Evolutionary conservation across 2,888 invertebrate genomes (phyloP).

Genomic region (Megalurothrips usitatus): DNA sequence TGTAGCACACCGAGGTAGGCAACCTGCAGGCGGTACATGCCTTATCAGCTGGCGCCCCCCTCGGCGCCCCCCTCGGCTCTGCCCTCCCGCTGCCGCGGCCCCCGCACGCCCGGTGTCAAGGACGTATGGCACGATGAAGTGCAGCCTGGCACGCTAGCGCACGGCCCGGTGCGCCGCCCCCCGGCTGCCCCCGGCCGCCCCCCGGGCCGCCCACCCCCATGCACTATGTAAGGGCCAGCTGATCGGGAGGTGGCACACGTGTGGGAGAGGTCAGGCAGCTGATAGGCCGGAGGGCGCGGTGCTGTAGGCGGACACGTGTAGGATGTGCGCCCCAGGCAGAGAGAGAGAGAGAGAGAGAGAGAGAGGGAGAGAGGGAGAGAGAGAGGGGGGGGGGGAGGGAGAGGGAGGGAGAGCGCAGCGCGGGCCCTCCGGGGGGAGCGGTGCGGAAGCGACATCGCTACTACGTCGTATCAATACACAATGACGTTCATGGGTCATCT

Average conservation of each 20-base stretch:
- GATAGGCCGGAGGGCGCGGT: no score
- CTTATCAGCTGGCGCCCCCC: not conserved
- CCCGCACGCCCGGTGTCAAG: not conserved
- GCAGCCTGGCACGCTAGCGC: not conserved
- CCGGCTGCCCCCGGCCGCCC: not conserved
- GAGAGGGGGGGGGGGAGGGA: not conserved
- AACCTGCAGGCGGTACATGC: no score
- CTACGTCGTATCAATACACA: not conserved
- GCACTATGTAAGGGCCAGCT: slow-evolving; percentile 5
- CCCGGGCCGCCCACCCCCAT: not conserved
- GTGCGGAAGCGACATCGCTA: not conserved
- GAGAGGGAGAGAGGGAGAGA: not conserved
- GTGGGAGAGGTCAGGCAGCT: no score
- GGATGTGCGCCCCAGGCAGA: not conserved
- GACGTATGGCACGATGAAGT: not conserved
- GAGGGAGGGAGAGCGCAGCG: no score
- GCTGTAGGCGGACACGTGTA: not conserved
- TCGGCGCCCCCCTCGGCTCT: not conserved
- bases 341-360: no score
- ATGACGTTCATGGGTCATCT: not conserved
- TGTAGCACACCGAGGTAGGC: no score
- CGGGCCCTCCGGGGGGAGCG: not conserved
- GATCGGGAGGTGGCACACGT: not conserved
- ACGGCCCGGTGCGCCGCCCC: not conserved
- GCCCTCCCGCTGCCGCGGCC: not conserved